phyloP scores from a whole-genome alignment of 2,113 vertebrate genomes.

The Lophura nycthemera region DNA sequence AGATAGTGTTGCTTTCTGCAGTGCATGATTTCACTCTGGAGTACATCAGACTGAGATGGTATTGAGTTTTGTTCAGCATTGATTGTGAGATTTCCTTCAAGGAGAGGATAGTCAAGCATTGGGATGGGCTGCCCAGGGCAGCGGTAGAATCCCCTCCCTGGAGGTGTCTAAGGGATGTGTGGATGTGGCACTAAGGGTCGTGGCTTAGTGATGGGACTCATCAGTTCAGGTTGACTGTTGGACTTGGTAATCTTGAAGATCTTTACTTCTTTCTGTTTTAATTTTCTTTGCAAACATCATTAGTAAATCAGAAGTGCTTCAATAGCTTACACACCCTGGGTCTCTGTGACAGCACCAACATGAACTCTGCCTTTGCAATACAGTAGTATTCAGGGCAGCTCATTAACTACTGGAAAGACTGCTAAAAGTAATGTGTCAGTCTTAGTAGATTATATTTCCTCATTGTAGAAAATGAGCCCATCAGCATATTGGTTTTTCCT shows the following conservation, averaged over 20 bases:
- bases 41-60: not conserved
- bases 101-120: not conserved
- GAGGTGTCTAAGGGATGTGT: not conserved
- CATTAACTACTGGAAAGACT: not conserved
- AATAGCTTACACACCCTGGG: not conserved
- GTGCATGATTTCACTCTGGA: not conserved
- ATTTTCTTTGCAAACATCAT: not conserved
- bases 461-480: not conserved
- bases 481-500: not conserved
- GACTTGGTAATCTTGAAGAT: not conserved
- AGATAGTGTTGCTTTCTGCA: not conserved
- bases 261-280: not conserved
- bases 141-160: not conserved
- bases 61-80: not conserved
- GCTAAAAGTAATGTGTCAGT: not conserved
- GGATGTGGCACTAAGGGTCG: not conserved
- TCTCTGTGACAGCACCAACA: not conserved
- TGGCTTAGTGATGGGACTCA: not conserved
- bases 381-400: not conserved
- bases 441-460: not conserved
- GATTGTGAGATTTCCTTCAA: not conserved
- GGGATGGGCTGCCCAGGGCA: not conserved
- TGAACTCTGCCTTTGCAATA: not conserved
- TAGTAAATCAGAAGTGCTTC: slow-evolving; percentile 3
- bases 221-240: not conserved